Base-by-base conservation (phyloP, 2,113 vertebrate species). In the Mormyrus lacerda region DNA sequence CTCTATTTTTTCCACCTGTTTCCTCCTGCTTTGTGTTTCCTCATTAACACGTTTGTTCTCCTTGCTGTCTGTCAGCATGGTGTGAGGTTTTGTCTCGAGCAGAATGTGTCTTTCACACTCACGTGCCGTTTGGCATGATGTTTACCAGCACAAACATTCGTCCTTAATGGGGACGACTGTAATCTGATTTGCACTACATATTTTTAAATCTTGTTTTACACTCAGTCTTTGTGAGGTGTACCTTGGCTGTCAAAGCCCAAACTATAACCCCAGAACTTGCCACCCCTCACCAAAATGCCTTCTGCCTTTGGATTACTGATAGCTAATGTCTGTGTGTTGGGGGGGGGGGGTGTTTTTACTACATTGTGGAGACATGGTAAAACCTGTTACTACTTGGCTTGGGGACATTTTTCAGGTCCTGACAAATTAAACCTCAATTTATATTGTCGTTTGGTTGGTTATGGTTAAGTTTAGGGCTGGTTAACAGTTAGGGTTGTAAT, bases 51-150 rank as follows among this genome's bases (percentile, higher is more conserved):
- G 2, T 42, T 42, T 19, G 35, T 39, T 19, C 35, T 42, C 3
- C 31, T 39, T 79, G 73, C 35, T 39, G 73, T 42, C 73, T 42
- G 69, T 39, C 69, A 39, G 69, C 15, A 3, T 76, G 31, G 69
- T 11, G 5, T 3, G 65, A 11, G 11, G 10, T 73, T 73, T 2
- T 31, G 65, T 27, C 65, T 69, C 90, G 88, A 89, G 48, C 24
- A 89, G 51, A 90, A 92, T 94, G 44, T 11, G 1, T 21, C 19
- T 92, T 91, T 58, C 91, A 89, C 48, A n/a, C 92, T 91, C 91
- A 92, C 93, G 92, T 88, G 65, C 53, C 47, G 17, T 5, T 65
- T 17, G 31, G 31, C 31, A 4, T 39, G 69, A 17, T 39, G 69
- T 13, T 39, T 5, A 35, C 31, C 13, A 39, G 3, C n/a, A 76